Percentiles rank a stretch among this genome's conserved stretches.
Conservation (phyloP, 2,797 vertebrate species). For the Eulemur albifrons region DNA sequence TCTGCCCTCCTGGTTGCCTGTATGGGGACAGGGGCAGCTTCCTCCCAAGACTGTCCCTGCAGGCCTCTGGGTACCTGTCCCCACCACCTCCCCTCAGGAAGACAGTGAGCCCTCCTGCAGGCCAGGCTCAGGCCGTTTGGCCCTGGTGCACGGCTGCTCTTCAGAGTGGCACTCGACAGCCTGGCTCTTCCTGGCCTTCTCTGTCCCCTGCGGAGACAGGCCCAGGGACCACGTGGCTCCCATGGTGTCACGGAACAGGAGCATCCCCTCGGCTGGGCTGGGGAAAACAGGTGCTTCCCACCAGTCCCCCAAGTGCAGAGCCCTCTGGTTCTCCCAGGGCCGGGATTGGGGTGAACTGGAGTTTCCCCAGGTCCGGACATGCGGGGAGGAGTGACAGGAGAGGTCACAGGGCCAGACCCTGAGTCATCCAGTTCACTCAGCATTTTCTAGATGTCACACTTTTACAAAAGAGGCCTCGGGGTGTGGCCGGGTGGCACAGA, state of each 20-base stretch:
- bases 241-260: neutral
- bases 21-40: neutral
- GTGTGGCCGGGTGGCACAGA: neutral
- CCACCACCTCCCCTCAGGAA: accelerated
- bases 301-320: neutral
- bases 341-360: neutral
- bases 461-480: neutral
- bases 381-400: neutral
- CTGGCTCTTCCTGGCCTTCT: neutral
- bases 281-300: accelerated
- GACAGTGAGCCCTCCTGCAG: neutral
- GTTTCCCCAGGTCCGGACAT: accelerated
- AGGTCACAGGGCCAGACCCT: neutral
- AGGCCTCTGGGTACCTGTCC: neutral
- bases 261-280: neutral
- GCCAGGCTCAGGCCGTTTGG: accelerated
- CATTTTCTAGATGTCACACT: neutral
- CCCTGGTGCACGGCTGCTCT: no score
- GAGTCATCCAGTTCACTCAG: neutral
- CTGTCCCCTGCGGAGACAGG: neutral
- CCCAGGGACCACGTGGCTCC: neutral
- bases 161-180: neutral
- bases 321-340: neutral
- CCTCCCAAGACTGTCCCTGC: neutral
- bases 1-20: neutral